phyloP scores from a whole-genome alignment of 2,797 vertebrate genomes.

The Gila robusta region DNA sequence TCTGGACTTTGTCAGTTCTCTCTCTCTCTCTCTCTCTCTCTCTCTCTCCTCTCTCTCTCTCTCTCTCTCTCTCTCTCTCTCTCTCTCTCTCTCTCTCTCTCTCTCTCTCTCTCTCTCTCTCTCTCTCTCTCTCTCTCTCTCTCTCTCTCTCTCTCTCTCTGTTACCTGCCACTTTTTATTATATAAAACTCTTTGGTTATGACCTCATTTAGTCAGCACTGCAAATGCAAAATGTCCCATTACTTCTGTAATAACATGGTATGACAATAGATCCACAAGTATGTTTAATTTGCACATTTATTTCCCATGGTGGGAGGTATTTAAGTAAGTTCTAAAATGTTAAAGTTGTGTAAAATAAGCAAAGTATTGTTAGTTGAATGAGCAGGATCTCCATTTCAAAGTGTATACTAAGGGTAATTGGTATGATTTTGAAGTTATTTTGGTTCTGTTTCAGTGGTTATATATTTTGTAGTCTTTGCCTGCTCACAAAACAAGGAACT shows the following conservation, averaged over 20 bases:
- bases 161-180: no score
- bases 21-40: no score
- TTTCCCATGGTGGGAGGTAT: neutral
- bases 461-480: neutral
- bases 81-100: no score
- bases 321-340: neutral
- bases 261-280: neutral
- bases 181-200: neutral
- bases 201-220: neutral
- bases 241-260: neutral
- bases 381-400: neutral
- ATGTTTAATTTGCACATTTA: neutral
- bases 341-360: neutral
- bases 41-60: neutral
- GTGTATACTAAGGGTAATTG: neutral
- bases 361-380: neutral
- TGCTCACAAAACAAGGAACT: neutral
- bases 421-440: neutral
- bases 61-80: no score
- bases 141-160: neutral
- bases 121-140: no score
- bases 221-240: neutral
- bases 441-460: neutral
- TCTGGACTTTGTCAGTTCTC: no score
- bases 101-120: no score